Conservation (phyloP, 2,888 invertebrate genomes). For the Hypselothyrea guttata region DNA sequence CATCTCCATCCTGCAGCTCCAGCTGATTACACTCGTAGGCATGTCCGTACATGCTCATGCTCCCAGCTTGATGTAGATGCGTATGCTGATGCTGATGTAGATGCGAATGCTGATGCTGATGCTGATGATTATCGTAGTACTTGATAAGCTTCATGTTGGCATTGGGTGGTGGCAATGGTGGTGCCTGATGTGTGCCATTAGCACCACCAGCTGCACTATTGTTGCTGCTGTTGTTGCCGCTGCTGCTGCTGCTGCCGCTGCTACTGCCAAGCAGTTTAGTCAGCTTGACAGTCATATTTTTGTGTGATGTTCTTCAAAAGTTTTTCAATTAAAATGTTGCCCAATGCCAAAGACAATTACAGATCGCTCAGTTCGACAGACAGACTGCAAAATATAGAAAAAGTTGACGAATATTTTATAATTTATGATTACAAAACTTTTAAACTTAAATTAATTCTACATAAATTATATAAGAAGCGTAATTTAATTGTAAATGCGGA, state of each 20-base stretch:
- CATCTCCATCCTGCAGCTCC: too few species aligned
- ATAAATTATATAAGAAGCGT: too few species aligned
- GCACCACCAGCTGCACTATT: conserved; percentile 6
- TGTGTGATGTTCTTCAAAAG: conserved; percentile 29
- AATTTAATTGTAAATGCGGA: too few species aligned
- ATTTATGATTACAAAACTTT: too few species aligned
- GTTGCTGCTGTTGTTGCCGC: conserved; percentile 17
- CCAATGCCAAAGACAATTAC: conserved; percentile 55
- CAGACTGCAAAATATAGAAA: too few species aligned
- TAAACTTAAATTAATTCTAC: too few species aligned
- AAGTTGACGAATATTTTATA: too few species aligned
- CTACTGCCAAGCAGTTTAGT: conserved; percentile 59
- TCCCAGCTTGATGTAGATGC: too few species aligned
- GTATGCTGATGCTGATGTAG: too few species aligned
- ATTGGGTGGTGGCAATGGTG: conserved; percentile 64
- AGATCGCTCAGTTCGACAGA: conserved; percentile 21
- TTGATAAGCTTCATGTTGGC: conserved; percentile 51
- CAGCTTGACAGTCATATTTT: conserved; percentile 69
- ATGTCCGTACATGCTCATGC: conserved; percentile 48
- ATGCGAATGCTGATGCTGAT: conserved; percentile 8
- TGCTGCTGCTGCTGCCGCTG: too few species aligned
- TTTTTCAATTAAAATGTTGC: conserved; percentile 75
- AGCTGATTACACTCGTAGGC: conserved; percentile 60
- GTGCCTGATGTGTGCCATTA: conserved; percentile 35
- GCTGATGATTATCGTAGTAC: conserved; percentile 54